Percentiles rank a stretch among this genome's conserved stretches.
Conservation (phyloP, 2,797 vertebrate species). For the Borostomias antarcticus region DNA sequence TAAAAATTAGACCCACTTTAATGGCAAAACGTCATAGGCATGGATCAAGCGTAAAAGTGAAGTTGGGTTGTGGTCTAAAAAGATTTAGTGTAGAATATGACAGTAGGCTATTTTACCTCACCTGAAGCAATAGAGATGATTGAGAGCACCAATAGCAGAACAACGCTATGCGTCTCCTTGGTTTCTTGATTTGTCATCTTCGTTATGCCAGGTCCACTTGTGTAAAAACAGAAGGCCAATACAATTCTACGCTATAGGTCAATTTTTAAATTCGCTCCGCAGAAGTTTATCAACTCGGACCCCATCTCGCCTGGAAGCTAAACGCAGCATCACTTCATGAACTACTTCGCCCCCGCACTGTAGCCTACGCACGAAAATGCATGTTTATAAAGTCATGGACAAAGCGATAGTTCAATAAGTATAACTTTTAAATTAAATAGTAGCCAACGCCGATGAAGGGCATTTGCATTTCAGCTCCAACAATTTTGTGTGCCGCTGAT, state of each 20-base stretch:
- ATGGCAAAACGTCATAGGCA: not conserved
- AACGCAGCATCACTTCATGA: constrained; percentile 42
- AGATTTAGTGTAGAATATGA: not conserved
- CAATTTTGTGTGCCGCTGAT: not conserved
- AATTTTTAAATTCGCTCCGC: constrained; percentile 45
- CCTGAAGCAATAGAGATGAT: constrained; percentile 60
- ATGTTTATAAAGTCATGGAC: not conserved
- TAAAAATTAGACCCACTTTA: too few species aligned
- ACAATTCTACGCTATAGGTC: constrained; percentile 20
- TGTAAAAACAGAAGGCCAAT: not conserved
- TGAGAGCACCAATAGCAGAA: constrained; percentile 57
- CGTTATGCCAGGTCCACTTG: constrained; percentile 27
- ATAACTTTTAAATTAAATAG: not conserved
- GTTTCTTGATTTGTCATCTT: constrained; percentile 36
- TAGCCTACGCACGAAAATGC: constrained; percentile 23
- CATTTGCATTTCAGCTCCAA: not conserved
- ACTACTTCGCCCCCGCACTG: constrained; percentile 49
- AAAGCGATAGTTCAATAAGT: not conserved
- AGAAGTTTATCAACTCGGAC: constrained; percentile 54
- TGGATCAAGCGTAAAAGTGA: not conserved
- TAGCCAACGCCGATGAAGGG: not conserved
- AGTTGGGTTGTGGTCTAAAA: not conserved
- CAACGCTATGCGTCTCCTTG: constrained; percentile 68
- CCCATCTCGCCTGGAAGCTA: constrained; percentile 46
- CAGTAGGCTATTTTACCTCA: too few species aligned